phyloP scores from a whole-genome alignment of 2,888 invertebrate species.

The Blastobasis lacticolella region DNA sequence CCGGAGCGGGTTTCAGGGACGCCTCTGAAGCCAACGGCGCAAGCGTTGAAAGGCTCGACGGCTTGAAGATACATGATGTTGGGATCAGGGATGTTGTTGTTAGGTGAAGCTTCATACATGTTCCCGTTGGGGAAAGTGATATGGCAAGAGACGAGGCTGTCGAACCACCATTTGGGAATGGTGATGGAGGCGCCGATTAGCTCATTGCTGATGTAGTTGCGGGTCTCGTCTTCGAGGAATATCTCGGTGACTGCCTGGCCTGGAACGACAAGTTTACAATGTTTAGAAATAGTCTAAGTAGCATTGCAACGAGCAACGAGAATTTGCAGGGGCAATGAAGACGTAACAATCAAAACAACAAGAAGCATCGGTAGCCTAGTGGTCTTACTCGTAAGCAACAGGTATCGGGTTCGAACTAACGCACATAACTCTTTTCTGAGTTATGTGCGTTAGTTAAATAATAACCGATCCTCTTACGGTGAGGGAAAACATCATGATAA shows the following conservation, averaged over 20 bases:
- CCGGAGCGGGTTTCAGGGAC: constrained; percentile 26
- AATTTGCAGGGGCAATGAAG: too few species aligned
- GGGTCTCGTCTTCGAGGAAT: constrained; percentile 21
- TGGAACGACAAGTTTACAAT: constrained; percentile 9
- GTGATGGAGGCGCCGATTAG: constrained; percentile 22
- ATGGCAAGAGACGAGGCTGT: constrained; percentile 30
- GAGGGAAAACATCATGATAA: too few species aligned
- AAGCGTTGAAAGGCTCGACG: constrained; percentile 25
- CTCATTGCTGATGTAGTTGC: constrained; percentile 24
- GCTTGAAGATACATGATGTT: constrained; percentile 16
- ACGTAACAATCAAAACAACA: too few species aligned
- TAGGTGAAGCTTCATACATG: constrained; percentile 31
- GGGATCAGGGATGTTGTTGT: constrained; percentile 17
- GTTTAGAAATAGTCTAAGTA: too few species aligned
- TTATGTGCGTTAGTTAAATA: too few species aligned
- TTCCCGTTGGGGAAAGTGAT: constrained; percentile 31
- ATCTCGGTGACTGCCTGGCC: constrained; percentile 24
- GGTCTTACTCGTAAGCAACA: too few species aligned
- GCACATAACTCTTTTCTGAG: too few species aligned
- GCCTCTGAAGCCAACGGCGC: constrained; percentile 27
- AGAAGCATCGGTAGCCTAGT: too few species aligned
- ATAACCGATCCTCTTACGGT: too few species aligned
- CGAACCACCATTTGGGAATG: constrained; percentile 27
- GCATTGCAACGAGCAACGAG: too few species aligned
- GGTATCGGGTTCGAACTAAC: too few species aligned